These are phyloP conservation scores for Proterorhinus semilunaris DNA, from an alignment of 2,113 vertebrate species.

Conservation along the genomic window DNA sequence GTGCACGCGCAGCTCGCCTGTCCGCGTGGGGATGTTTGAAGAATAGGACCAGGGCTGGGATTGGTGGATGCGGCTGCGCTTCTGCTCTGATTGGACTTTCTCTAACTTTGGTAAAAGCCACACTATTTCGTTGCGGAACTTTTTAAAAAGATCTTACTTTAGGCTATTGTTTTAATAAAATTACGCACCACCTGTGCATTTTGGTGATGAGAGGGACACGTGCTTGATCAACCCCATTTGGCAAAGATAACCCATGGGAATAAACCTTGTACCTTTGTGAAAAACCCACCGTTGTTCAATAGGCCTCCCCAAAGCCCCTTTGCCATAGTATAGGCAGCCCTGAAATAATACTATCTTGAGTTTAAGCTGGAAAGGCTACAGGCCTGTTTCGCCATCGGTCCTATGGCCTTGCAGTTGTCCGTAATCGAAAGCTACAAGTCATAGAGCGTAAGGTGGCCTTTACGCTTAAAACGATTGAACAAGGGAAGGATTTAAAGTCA, in stretches of 20 bases:
- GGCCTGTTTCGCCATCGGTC: neutral
- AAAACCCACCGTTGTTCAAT: too few species aligned
- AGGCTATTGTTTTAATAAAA: too few species aligned
- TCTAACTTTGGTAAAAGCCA: neutral
- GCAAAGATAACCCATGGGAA: too few species aligned
- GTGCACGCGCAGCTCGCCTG: conserved; percentile 75
- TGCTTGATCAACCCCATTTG: too few species aligned
- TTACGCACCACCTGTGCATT: too few species aligned
- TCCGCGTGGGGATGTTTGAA: conserved; percentile 81
- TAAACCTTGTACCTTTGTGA: too few species aligned
- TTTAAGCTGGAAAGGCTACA: too few species aligned
- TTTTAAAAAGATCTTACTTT: too few species aligned
- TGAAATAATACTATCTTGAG: too few species aligned
- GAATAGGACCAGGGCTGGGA: conserved; percentile 72
- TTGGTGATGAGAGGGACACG: too few species aligned
- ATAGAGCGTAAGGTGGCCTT: neutral
- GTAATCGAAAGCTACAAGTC: neutral
- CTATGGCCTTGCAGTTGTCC: neutral
- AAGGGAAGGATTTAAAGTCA: neutral
- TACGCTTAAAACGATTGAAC: neutral
- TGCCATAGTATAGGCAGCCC: too few species aligned
- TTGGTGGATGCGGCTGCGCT: conserved; percentile 79
- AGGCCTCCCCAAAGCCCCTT: too few species aligned
- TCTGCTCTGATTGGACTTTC: conserved; percentile 87
- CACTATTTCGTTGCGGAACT: neutral